These are phyloP conservation scores for Adrianichthys oophorus DNA, from an alignment of 2,797 vertebrate genomes.

Conservation along the genomic window DNA sequence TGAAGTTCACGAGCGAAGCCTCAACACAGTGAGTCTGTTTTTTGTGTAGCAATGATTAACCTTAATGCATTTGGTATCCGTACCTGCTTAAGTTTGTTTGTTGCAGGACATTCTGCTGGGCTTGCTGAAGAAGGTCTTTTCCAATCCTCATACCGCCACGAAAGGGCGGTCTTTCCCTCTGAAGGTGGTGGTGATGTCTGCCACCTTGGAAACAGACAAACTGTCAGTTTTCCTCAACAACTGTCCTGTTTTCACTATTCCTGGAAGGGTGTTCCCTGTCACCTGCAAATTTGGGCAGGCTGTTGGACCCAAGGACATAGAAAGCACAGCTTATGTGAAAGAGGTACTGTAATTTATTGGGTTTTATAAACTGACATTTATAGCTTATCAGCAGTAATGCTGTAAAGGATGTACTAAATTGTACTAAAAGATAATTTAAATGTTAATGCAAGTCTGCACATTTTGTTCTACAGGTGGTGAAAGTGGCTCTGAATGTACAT, in stretches of 20 bases:
- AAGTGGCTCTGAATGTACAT: slow-evolving; percentile 89
- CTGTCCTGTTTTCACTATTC: slow-evolving; percentile 89
- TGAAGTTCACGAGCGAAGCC: slow-evolving; percentile 95
- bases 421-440: no score
- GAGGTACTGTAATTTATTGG: slow-evolving; percentile 78
- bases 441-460: background rate
- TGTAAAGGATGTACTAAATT: no score
- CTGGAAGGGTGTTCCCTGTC: slow-evolving; percentile 92
- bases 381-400: no score
- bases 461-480: slow-evolving; percentile 83
- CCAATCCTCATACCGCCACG: slow-evolving; percentile 59
- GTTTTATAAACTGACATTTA: background rate
- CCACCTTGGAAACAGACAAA: slow-evolving; percentile 92
- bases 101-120: slow-evolving; percentile 94
- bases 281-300: slow-evolving; percentile 87
- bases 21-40: slow-evolving; percentile 88
- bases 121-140: slow-evolving; percentile 88
- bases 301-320: slow-evolving; percentile 88
- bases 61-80: no score
- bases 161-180: slow-evolving; percentile 74
- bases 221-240: slow-evolving; percentile 87
- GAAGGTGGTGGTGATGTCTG: slow-evolving; percentile 97
- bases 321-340: slow-evolving; percentile 87
- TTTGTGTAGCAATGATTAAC: background rate
- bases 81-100: background rate